Conservation (phyloP, 92 coral and sea anemone species). For the Phenganax marumi region DNA sequence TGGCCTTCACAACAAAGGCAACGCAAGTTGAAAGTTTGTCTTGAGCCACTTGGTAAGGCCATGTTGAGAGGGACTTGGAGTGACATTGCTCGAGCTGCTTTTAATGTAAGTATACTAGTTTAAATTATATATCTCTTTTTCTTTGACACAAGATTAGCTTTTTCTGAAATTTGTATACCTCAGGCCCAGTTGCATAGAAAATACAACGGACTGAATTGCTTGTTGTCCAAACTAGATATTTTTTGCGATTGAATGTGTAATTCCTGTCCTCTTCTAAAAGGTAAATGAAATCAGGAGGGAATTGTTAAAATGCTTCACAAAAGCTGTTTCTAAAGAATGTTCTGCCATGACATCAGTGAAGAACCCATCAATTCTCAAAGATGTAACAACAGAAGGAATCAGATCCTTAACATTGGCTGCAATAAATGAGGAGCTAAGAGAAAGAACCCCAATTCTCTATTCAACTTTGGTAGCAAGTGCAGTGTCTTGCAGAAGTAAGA, state of each 20-base stretch:
- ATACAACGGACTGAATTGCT: too few relatives aligned
- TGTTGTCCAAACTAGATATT: too few relatives aligned
- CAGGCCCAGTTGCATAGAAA: too few relatives aligned
- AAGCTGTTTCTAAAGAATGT: constrained; percentile 36
- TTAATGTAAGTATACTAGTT: constrained; percentile 17
- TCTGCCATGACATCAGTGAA: constrained; percentile 36
- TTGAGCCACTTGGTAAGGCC: constrained; percentile 48
- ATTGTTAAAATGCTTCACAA: constrained; percentile 31
- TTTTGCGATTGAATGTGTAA: too few relatives aligned
- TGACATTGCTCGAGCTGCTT: constrained; percentile 52
- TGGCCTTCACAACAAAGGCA: constrained; percentile 44
- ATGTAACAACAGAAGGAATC: constrained; percentile 38
- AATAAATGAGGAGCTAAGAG: constrained; percentile 30
- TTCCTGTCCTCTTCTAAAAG: too few relatives aligned
- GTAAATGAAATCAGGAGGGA: constrained; percentile 27
- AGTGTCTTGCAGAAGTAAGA: constrained; percentile 13
- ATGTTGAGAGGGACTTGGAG: constrained; percentile 45
- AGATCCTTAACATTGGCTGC: constrained; percentile 27
- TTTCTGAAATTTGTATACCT: too few relatives aligned
- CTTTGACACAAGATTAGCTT: too few relatives aligned
- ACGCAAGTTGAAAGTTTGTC: constrained; percentile 36
- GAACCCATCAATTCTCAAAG: constrained; percentile 47
- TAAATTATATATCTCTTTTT: too few relatives aligned
- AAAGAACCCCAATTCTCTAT: constrained; percentile 43
- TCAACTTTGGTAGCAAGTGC: constrained; percentile 55